Percentiles rank a stretch among this genome's conserved stretches.
Evolutionary conservation across 2,113 vertebrate genomes (phyloP).

Genomic region (Tiliqua scincoides): DNA sequence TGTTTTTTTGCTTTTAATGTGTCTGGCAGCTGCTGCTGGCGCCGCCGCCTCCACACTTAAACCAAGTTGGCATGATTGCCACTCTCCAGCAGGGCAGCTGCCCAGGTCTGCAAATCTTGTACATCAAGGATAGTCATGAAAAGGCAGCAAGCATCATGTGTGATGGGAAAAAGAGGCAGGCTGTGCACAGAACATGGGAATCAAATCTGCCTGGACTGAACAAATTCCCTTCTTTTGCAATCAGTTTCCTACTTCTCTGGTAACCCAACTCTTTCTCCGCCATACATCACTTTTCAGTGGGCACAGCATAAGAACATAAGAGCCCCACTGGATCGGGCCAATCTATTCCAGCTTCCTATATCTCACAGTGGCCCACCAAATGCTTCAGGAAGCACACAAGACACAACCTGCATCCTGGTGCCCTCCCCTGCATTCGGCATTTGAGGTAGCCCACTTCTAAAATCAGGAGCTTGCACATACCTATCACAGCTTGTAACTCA

Average conservation of each 20-base stretch:
- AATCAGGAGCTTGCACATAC: too few species aligned
- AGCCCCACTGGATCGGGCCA: too few species aligned
- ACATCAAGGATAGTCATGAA: not conserved
- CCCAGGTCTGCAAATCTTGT: not conserved
- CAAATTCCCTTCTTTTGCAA: not conserved
- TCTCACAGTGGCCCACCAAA: too few species aligned
- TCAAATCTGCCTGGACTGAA: not conserved
- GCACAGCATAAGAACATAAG: not conserved
- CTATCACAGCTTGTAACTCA: too few species aligned
- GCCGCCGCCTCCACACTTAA: conserved; percentile 30
- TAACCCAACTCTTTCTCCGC: not conserved
- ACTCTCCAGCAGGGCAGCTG: conserved; percentile 27
- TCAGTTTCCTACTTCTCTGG: conserved; percentile 25
- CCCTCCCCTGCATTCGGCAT: too few species aligned
- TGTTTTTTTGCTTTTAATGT: conserved; percentile 36
- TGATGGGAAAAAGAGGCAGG: not conserved
- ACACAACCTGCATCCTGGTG: too few species aligned
- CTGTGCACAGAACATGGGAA: too few species aligned
- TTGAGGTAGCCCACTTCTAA: too few species aligned
- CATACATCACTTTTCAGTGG: not conserved
- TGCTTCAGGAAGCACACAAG: too few species aligned
- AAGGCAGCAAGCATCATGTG: not conserved
- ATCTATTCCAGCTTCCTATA: too few species aligned
- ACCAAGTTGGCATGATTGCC: conserved; percentile 22
- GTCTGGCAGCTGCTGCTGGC: conserved; percentile 26